These are phyloP conservation scores for Actenoides hombroni DNA, from an alignment of 2,113 vertebrate species.

Conservation along the genomic window DNA sequence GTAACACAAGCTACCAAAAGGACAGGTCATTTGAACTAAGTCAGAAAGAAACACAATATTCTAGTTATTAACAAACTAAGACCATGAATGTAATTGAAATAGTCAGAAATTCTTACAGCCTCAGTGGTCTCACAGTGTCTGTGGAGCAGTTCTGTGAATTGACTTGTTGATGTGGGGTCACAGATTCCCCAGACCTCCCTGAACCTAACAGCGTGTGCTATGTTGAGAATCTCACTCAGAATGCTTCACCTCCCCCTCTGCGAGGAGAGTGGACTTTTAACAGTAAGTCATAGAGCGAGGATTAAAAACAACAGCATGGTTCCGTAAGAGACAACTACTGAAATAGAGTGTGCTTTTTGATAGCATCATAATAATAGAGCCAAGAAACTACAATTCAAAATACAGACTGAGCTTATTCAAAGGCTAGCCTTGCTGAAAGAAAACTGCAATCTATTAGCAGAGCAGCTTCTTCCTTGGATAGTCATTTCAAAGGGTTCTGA, in stretches of 20 bases:
- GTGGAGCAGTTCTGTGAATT: not conserved
- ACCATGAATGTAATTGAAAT: not conserved
- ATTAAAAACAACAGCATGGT: not conserved
- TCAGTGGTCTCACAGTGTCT: not conserved
- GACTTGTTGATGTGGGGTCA: not conserved
- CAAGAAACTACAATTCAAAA: not conserved
- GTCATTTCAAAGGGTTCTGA: not conserved
- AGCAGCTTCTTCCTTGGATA: not conserved
- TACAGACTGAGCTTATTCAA: not conserved
- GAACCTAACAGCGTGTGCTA: fast-evolving
- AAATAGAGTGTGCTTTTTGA: not conserved
- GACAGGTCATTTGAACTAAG: not conserved
- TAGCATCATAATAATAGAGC: not conserved
- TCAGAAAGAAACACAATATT: not conserved
- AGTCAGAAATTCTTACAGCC: not conserved
- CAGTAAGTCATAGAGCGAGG: not conserved
- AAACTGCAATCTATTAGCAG: not conserved
- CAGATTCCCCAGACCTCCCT: not conserved
- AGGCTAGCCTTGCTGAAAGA: not conserved
- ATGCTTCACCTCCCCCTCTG: not conserved
- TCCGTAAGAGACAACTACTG: not conserved
- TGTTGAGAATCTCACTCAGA: not conserved
- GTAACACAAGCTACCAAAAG: not conserved
- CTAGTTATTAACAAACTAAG: not conserved
- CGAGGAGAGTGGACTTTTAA: not conserved